Base-by-base conservation (phyloP, 2,113 vertebrate genomes). In the Glareola pratincola region DNA sequence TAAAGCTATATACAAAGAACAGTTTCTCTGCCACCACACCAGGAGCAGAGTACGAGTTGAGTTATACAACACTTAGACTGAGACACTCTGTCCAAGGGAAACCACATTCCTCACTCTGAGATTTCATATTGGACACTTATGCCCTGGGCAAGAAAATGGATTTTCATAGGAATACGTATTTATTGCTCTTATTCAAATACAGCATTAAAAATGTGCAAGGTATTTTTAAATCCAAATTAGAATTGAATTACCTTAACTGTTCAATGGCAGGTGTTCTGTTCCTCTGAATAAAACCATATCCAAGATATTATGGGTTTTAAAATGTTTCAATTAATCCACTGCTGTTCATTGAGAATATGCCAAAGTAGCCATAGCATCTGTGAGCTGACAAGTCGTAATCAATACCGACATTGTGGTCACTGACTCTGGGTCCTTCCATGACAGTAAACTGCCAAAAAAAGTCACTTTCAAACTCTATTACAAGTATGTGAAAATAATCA, bases 21-120 rank as follows among this genome's bases (percentile, higher is more conserved):
- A 91, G 77, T 97, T 97, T 95, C 92, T 97, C 83, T 97, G 93
- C 78, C 92, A 77, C 93, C 81, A 83, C 90, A 85, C 74, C 95
- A 96, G 97, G 75, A 98, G 81, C 83, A 95, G 90, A 94, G 80
- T 63, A 87, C 39, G 39, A 39, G 11, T 88, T 88, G 95, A 98
- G 96, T 98, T 98, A 97, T 82, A 89, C 94, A 97, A 98, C 96
- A 95, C 67, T 95, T 88, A 84, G 56, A 84, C 82, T 73, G 94
- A 97, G 83, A 73, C 39, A 37, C 53, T 90, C 90, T 87, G 62
- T 92, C 71, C 94, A n/a, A 69, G 73, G 94, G 67, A 95, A 96
- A 93, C 81, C 92, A 64, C 81, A 88, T 87, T 96, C 90, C 64
- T 92, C 53, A 68, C 60, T 77, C 64, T 95, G 94, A 75, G 69